phyloP scores from a whole-genome alignment of 2,888 invertebrate species.

The Brenthis hecate region DNA sequence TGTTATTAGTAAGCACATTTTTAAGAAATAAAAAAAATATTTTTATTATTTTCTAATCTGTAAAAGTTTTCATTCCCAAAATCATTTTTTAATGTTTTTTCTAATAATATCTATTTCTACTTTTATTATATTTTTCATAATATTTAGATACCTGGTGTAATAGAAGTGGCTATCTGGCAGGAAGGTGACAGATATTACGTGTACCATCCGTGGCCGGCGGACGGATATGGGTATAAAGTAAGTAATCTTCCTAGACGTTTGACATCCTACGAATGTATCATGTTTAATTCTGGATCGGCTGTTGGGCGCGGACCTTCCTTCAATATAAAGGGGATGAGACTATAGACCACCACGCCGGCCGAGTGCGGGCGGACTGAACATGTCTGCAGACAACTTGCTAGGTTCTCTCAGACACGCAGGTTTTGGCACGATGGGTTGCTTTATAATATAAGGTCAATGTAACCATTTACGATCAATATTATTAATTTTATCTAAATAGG shows the following conservation, averaged over 20 bases:
- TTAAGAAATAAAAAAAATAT: no score
- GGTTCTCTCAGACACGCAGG: no score
- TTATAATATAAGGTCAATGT: neutral
- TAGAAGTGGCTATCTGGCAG: slow-evolving; percentile 82
- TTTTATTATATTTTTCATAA: neutral
- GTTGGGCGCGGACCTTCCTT: no score
- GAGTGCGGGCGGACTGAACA: no score
- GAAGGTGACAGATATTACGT: slow-evolving; percentile 81
- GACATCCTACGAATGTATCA: no score
- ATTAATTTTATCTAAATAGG: neutral
- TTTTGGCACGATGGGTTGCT: no score
- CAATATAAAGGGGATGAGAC: no score
- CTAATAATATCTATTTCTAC: neutral
- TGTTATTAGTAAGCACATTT: no score
- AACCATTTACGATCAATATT: neutral
- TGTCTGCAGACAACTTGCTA: no score
- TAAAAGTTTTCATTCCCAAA: neutral
- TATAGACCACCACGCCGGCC: no score
- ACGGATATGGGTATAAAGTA: slow-evolving; percentile 61
- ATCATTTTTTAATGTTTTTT: neutral
- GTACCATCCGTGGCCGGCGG: slow-evolving; percentile 83
- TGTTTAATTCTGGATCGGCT: no score
- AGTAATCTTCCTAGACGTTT: neutral
- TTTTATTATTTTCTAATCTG: no score
- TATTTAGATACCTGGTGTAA: slow-evolving; percentile 70